These are phyloP conservation scores for Lomographa bimaculata DNA, from an alignment of 2,888 invertebrate species.

Conservation along the genomic window DNA sequence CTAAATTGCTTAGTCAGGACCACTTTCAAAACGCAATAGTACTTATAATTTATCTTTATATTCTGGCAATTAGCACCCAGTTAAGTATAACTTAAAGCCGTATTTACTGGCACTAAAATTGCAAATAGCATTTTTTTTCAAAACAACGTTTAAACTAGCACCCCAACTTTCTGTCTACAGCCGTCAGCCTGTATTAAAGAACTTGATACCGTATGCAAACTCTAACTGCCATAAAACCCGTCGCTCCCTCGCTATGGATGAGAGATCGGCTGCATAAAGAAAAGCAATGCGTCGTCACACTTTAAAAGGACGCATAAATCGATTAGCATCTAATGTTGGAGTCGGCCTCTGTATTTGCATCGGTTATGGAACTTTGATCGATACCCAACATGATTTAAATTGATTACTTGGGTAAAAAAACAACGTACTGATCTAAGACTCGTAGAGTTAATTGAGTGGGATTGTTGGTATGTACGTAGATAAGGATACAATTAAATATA, in stretches of 20 bases:
- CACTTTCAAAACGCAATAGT: too few species aligned
- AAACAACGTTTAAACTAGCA: too few species aligned
- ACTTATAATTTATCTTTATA: too few species aligned
- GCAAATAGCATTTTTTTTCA: too few species aligned
- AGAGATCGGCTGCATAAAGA: constrained; percentile 45
- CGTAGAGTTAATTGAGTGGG: neutral
- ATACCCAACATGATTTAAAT: constrained; percentile 26
- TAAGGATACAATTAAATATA: too few species aligned
- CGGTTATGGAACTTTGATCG: constrained; percentile 30
- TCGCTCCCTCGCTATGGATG: constrained; percentile 44
- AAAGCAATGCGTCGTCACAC: constrained; percentile 46
- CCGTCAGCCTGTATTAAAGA: constrained; percentile 21
- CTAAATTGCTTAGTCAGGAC: too few species aligned
- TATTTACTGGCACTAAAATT: too few species aligned
- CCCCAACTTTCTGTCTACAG: constrained; percentile 9
- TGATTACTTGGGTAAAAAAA: constrained; percentile 25
- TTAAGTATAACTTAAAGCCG: too few species aligned
- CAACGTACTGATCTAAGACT: constrained; percentile 1
- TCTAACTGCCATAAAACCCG: constrained; percentile 52
- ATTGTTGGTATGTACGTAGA: neutral
- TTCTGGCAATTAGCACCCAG: too few species aligned
- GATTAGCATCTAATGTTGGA: constrained; percentile 40
- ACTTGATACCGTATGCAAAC: constrained; percentile 57
- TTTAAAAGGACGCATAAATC: constrained; percentile 41
- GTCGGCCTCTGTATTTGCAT: constrained; percentile 29